These are phyloP conservation scores for Graptemys geographica DNA, from an alignment of 2,797 vertebrate genomes.

Conservation along the genomic window DNA sequence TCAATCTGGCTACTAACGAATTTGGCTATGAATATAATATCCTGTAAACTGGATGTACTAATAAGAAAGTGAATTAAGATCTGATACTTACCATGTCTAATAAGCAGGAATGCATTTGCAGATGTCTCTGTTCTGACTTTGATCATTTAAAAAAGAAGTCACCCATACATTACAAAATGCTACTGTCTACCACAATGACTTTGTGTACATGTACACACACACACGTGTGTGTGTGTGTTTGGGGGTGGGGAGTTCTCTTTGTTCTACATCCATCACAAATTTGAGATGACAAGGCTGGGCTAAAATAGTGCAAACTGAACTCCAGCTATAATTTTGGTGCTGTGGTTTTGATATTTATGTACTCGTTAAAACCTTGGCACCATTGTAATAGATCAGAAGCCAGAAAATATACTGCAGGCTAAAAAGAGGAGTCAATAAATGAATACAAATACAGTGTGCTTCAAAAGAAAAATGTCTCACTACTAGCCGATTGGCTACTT, in stretches of 20 bases:
- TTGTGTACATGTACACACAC: background rate
- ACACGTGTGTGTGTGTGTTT: background rate
- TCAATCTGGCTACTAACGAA: background rate
- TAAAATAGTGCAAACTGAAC: slow-evolving; percentile 60
- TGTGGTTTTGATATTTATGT: slow-evolving; percentile 64
- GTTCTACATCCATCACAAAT: slow-evolving; percentile 54
- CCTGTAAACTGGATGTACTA: background rate
- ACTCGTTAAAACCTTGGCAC: slow-evolving; percentile 65
- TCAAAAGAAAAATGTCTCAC: background rate
- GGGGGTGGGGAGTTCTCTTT: background rate
- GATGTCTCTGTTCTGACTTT: background rate
- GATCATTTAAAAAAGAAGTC: background rate
- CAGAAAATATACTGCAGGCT: slow-evolving; percentile 9
- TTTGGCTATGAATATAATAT: background rate
- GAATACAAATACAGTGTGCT: background rate
- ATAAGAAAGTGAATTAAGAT: background rate
- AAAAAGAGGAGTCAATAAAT: slow-evolving; percentile 11
- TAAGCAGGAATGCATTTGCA: background rate
- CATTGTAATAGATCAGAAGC: background rate
- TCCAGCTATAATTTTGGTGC: slow-evolving; percentile 66
- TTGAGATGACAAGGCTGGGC: slow-evolving; percentile 50
- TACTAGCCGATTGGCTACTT: background rate
- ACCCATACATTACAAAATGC: background rate
- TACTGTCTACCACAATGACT: background rate
- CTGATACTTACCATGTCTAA: background rate